phyloP scores from a whole-genome alignment of 2,113 vertebrate genomes.

The Amblyornis subalaris region DNA sequence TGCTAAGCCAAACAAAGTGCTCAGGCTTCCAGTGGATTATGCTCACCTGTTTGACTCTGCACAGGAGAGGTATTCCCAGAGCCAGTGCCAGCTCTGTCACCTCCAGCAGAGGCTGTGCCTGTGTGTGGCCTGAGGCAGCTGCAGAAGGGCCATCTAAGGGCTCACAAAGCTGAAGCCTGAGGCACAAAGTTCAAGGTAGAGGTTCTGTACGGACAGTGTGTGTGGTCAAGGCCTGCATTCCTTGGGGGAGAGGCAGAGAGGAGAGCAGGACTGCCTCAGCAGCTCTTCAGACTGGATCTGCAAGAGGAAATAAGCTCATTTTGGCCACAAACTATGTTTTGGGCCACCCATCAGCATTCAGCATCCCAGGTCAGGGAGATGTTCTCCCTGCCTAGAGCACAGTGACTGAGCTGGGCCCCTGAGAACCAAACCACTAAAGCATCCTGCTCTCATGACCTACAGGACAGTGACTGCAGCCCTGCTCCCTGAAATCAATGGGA shows the following conservation, averaged over 20 bases:
- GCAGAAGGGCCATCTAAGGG: neutral
- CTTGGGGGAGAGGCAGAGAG: neutral
- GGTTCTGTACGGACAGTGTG: neutral
- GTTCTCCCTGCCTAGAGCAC: neutral
- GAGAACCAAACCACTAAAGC: neutral
- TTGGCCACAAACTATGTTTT: neutral
- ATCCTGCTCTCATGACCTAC: neutral
- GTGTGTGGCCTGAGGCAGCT: conserved; percentile 15
- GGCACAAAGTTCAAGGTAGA: neutral
- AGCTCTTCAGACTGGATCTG: neutral
- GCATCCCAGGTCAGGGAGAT: neutral
- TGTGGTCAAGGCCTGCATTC: conserved; percentile 1
- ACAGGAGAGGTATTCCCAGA: neutral
- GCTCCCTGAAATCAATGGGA: neutral
- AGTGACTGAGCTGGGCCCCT: neutral
- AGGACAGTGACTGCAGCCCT: rapidly evolving
- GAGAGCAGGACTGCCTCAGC: neutral
- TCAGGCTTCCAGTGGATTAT: neutral
- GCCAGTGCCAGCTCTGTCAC: neutral
- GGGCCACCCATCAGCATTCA: neutral
- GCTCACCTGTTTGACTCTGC: neutral
- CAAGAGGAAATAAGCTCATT: neutral
- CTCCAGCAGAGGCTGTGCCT: neutral
- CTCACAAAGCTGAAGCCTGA: neutral
- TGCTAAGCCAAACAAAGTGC: neutral